phyloP scores from a whole-genome alignment of 2,113 vertebrate species.

The Pungitius pungitius region DNA sequence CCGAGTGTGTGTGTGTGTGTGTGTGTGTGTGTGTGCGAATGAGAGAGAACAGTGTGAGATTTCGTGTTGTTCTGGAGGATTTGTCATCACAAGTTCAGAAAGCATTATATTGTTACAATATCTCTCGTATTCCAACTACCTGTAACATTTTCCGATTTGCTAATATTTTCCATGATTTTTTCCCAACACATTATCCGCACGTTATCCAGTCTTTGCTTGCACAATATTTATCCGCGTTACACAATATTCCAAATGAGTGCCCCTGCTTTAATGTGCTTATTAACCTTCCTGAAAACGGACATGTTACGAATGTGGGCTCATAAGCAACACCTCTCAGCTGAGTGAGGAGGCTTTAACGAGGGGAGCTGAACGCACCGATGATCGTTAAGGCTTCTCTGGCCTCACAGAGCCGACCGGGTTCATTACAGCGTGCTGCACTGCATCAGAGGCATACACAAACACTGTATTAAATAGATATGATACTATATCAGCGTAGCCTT shows the following conservation, averaged over 20 bases:
- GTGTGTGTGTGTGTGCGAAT: slow-evolving; percentile 41
- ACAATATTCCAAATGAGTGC: slow-evolving; percentile 53
- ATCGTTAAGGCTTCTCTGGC: too few relatives aligned
- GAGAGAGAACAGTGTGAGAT: slow-evolving; percentile 63
- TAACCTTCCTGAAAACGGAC: slow-evolving; percentile 66
- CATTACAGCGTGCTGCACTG: too few relatives aligned
- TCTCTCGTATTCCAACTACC: slow-evolving; percentile 82
- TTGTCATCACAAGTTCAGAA: slow-evolving; percentile 79
- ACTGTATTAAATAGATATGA: too few relatives aligned
- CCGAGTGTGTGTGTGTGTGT: slow-evolving; percentile 37
- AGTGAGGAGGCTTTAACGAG: slow-evolving; percentile 42
- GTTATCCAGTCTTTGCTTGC: slow-evolving; percentile 69
- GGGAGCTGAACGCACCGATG: slow-evolving; percentile 5
- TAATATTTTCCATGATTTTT: slow-evolving; percentile 87
- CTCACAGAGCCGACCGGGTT: too few relatives aligned
- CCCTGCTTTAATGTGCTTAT: slow-evolving; percentile 62
- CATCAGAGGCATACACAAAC: too few relatives aligned
- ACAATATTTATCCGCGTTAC: slow-evolving; percentile 71
- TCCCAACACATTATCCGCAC: slow-evolving; percentile 77
- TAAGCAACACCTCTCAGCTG: slow-evolving; percentile 58
- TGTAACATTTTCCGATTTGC: slow-evolving; percentile 86
- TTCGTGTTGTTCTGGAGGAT: slow-evolving; percentile 79
- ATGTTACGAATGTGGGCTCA: slow-evolving; percentile 35
- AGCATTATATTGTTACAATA: slow-evolving; percentile 81
- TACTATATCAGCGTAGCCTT: too few relatives aligned